phyloP scores from a whole-genome alignment of 2,888 invertebrate species.

The Drosophila mayaguana region DNA sequence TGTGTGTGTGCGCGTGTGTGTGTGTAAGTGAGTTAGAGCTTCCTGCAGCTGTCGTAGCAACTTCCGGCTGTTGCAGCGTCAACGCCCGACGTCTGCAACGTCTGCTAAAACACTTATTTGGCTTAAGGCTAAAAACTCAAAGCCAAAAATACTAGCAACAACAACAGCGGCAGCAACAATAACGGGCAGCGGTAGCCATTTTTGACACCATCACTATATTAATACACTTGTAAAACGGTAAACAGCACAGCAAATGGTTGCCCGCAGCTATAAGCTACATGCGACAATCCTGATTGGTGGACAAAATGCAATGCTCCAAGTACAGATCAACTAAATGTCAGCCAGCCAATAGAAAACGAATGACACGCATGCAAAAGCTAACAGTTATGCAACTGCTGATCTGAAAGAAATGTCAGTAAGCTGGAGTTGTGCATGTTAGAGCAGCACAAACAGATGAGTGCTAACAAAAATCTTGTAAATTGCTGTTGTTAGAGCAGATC shows the following conservation, averaged over 20 bases:
- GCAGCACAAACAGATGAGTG: background rate
- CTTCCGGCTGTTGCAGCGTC: constrained; percentile 71
- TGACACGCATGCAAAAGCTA: constrained; percentile 16
- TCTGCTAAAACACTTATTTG: constrained; percentile 78
- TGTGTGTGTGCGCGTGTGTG: constrained; percentile 32
- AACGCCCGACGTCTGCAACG: constrained; percentile 58
- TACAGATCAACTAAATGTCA: background rate
- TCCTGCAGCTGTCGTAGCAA: constrained; percentile 81
- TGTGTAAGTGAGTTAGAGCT: constrained; percentile 80
- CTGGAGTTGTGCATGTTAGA: background rate
- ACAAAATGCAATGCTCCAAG: background rate
- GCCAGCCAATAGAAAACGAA: constrained; percentile 3
- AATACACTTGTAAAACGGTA: constrained; percentile 45
- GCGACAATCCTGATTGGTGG: background rate
- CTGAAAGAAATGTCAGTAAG: background rate
- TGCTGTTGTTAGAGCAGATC: background rate
- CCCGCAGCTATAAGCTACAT: background rate
- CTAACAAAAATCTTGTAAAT: too few species aligned
- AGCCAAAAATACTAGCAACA: constrained; percentile 66
- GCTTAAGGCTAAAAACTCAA: constrained; percentile 81
- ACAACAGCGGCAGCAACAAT: constrained; percentile 32
- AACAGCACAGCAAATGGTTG: constrained; percentile 1
- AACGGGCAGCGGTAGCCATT: constrained; percentile 22
- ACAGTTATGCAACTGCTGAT: constrained; percentile 9
- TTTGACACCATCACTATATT: constrained; percentile 27